Evolutionary conservation across 2,888 invertebrate genomes (phyloP), one percentile per base, ranked within the genome.

Genomic region (Hirtodrosophila trivittata): DNA sequence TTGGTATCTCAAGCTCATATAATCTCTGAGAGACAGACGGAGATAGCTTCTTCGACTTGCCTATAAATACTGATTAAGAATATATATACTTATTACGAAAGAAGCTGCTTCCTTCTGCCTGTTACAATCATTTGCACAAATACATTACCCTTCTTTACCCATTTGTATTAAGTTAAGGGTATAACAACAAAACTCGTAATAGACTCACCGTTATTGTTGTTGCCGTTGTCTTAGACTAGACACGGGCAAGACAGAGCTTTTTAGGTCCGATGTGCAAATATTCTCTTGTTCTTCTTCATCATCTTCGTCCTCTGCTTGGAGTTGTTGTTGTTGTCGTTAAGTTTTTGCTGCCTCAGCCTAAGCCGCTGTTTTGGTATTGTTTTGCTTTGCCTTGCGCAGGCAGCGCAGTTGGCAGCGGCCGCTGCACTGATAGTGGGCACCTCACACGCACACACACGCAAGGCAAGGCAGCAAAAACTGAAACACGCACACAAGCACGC

Each of bases 341-440:
- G n/a, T 18, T 42, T 38, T 28, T 47, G 32, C 49, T 45, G 42
- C 14, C 26, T 30, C 18, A 33, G 25, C 28, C 12, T 26, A 66
- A 66, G 68, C 69, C 46, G 62, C 50, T 42, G 46, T 59, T 39
- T 62, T 65, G 47, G 10, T 16, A 45, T 49, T 32, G 9, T 35
- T 56, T 64, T 41, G 33, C 25, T 28, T 51, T 43, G 35, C 28
- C 21, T 41, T 59, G 14, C 18, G 18, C 35, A 26, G 42, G 26
- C 54, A 46, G 38, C 50, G 35, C 42, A 35, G 62, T 18, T 39
- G 38, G 13, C 58, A 35, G 33, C 60, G 67, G 38, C 33, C 60
- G 63, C 70, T 74, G 69, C 69, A 74, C 50, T 74, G 75, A 70
- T 68, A 70, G 70, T 43, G 63, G 57, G 69, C 70, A 49, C 33